Percentiles rank a stretch among this genome's conserved stretches.
Evolutionary conservation across 2,888 invertebrate genomes (phyloP).

Genomic region (Zaprionus obscuricornis): DNA sequence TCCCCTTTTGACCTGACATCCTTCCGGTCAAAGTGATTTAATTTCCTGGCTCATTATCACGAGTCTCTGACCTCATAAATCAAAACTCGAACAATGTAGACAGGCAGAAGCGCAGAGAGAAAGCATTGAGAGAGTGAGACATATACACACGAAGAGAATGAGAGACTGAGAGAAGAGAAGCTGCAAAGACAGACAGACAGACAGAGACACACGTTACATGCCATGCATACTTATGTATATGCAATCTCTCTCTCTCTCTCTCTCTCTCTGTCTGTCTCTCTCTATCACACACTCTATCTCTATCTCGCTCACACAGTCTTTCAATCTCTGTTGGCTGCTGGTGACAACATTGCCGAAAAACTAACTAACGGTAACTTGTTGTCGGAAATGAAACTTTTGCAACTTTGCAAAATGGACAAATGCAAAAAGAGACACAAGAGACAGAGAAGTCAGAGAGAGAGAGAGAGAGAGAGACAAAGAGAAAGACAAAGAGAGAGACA

Average conservation of each 20-base stretch:
- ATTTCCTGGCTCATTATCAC: conserved; percentile 80
- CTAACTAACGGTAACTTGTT: conserved; percentile 78
- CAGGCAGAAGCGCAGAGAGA: conserved; percentile 17
- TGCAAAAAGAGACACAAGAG: conserved; percentile 24
- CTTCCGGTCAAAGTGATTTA: conserved; percentile 81
- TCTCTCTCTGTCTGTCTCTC: conserved; percentile 4
- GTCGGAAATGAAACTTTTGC: conserved; percentile 79
- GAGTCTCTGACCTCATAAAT: conserved; percentile 79
- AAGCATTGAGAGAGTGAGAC: conserved; percentile 24
- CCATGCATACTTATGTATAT: conserved; percentile 55
- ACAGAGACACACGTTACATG: conserved; percentile 64
- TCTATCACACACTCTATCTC: background rate
- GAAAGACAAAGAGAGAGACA: background rate
- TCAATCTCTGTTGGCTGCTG: conserved; percentile 31
- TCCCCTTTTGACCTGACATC: conserved; percentile 79
- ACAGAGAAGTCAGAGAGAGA: too few species aligned
- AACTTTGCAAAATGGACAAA: conserved; percentile 51
- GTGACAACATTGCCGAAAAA: conserved; percentile 70
- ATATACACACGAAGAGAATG: conserved; percentile 5
- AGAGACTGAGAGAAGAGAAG: conserved; percentile 1
- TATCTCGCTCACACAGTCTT: background rate
- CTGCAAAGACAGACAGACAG: conserved; percentile 13
- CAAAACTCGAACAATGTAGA: conserved; percentile 69
- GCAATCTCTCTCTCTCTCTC: conserved; percentile 1
- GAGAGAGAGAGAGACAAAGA: background rate